These are phyloP conservation scores for Ophthalmolycus amberensis DNA, from an alignment of 2,113 vertebrate genomes.

Conservation along the genomic window DNA sequence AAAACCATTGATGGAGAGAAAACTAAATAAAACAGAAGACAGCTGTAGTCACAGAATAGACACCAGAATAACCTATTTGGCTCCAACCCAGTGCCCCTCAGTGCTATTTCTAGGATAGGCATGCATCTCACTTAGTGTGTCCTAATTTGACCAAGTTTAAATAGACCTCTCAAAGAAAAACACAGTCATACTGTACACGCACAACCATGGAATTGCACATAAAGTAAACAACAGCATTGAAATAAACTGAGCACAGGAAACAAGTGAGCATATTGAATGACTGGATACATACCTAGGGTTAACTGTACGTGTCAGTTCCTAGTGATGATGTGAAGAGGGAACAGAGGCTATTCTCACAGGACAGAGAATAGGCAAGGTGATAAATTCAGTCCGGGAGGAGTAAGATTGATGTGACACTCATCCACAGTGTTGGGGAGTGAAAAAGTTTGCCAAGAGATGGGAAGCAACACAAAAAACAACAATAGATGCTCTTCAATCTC, in stretches of 20 bases:
- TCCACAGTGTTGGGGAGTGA: slow-evolving; percentile 16
- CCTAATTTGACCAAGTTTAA: slow-evolving; percentile 13
- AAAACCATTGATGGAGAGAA: neutral
- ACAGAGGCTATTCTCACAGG: slow-evolving; percentile 29
- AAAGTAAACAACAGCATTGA: neutral
- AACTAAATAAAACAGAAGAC: slow-evolving; percentile 30
- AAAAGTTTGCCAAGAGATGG: slow-evolving; percentile 5
- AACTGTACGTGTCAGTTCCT: slow-evolving; percentile 40
- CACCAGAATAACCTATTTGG: slow-evolving; percentile 25
- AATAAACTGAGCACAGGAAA: neutral
- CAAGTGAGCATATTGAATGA: neutral
- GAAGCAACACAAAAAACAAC: neutral
- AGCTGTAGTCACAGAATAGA: slow-evolving; percentile 14
- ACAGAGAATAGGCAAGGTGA: slow-evolving; percentile 35
- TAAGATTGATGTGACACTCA: slow-evolving; percentile 7
- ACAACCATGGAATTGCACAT: neutral
- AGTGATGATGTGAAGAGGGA: slow-evolving; percentile 45
- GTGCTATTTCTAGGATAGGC: slow-evolving; percentile 61
- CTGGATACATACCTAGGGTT: slow-evolving; percentile 60
- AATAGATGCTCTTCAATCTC: neutral
- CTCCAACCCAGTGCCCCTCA: slow-evolving; percentile 11
- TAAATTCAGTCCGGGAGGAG: slow-evolving; percentile 45
- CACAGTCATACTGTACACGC: neutral
- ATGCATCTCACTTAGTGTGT: slow-evolving; percentile 24
- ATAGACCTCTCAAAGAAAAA: neutral